Evolutionary conservation across 2,888 invertebrate genomes (phyloP).

Genomic region (Sturmia bella): DNA sequence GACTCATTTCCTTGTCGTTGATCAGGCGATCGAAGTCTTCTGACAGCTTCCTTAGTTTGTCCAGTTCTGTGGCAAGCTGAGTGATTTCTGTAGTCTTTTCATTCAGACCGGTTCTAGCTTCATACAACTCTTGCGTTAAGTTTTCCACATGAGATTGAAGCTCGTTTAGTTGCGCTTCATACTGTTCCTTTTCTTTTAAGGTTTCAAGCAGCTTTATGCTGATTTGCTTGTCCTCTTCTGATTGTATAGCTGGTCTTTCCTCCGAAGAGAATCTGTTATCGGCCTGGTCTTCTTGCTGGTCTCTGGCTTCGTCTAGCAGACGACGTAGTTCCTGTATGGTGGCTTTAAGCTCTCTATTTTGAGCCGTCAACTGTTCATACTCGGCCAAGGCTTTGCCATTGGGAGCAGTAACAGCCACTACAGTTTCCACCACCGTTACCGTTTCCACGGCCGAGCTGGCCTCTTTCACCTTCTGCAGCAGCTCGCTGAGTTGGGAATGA

Average conservation of each 20-base stretch:
- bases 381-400: conserved; percentile 79
- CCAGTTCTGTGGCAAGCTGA: conserved; percentile 81
- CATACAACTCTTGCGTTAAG: conserved; percentile 82
- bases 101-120: conserved; percentile 82
- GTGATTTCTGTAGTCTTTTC: conserved; percentile 83
- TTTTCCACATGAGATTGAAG: conserved; percentile 82
- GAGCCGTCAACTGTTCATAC: conserved; percentile 78
- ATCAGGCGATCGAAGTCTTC: conserved; percentile 76
- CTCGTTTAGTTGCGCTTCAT: conserved; percentile 75
- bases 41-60: conserved; percentile 72
- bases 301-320: conserved; percentile 73
- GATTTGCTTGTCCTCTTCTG: conserved; percentile 57
- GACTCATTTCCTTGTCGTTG: conserved; percentile 76
- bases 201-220: conserved; percentile 43
- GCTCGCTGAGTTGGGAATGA: conserved; percentile 77
- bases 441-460: conserved; percentile 78
- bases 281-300: conserved; percentile 79
- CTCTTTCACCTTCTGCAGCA: conserved; percentile 78
- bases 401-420: conserved; percentile 78
- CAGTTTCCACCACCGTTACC: conserved; percentile 77
- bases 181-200: conserved; percentile 54
- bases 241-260: conserved; percentile 55
- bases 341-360: conserved; percentile 77
- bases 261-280: conserved; percentile 36
- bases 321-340: conserved; percentile 73